phyloP scores from a whole-genome alignment of 2,113 vertebrate genomes.

The Malurus alboscapulatus region DNA sequence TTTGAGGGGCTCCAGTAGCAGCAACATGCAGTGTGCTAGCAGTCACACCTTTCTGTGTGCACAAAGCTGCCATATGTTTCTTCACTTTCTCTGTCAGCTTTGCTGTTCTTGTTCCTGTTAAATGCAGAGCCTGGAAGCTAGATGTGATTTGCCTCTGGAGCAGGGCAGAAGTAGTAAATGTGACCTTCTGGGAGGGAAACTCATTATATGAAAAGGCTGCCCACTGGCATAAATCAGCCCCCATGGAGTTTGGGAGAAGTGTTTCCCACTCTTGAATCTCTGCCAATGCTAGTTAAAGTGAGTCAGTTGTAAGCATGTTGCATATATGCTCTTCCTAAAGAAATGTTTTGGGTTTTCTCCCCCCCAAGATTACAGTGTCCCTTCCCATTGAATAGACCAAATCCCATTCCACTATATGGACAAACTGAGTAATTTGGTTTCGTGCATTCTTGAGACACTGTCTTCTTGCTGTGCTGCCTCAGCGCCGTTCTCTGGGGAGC shows the following conservation, averaged over 20 bases:
- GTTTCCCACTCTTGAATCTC: background rate
- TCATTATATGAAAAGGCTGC: constrained; percentile 8
- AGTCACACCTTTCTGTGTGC: background rate
- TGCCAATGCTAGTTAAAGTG: background rate
- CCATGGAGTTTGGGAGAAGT: background rate
- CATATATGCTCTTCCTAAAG: background rate
- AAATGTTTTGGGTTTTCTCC: background rate
- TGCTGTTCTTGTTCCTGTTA: background rate
- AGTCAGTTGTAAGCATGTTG: background rate
- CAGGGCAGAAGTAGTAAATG: background rate
- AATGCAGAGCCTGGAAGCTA: constrained; percentile 6
- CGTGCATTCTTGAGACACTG: background rate
- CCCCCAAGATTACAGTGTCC: background rate
- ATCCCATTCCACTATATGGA: background rate
- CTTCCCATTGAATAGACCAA: background rate
- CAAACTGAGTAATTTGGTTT: constrained; percentile 11
- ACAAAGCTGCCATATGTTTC: constrained; percentile 9
- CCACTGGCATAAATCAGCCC: constrained; percentile 30
- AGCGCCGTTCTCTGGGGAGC: background rate
- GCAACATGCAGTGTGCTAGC: background rate
- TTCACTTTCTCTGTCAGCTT: constrained; percentile 30
- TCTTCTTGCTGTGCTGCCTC: constrained; percentile 27
- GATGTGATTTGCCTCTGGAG: background rate
- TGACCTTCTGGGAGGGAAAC: background rate
- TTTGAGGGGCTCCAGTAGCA: background rate